These are phyloP conservation scores for Psittacara wagleri DNA, from an alignment of 2,113 vertebrate species.

Conservation along the genomic window DNA sequence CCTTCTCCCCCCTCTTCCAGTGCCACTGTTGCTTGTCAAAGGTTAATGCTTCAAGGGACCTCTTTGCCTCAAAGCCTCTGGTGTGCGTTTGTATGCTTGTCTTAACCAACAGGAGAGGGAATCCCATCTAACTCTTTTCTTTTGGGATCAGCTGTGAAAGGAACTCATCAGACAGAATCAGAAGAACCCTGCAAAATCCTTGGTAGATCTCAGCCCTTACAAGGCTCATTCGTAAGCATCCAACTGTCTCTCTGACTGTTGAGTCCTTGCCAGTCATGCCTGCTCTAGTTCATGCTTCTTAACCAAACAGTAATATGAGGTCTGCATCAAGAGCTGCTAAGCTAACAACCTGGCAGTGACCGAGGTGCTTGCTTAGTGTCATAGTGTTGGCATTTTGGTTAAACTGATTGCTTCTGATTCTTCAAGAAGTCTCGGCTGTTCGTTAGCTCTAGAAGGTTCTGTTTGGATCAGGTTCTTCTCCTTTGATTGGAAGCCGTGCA, in stretches of 20 bases:
- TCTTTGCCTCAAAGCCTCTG: neutral
- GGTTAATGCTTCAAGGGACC: neutral
- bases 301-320: neutral
- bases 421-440: neutral
- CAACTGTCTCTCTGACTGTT: neutral
- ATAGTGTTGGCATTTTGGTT: neutral
- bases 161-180: neutral
- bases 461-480: neutral
- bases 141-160: neutral
- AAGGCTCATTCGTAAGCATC: neutral
- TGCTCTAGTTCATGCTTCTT: neutral
- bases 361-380: neutral
- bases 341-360: neutral
- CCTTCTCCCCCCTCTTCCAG: neutral
- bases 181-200: neutral
- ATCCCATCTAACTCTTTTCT: neutral
- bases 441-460: neutral
- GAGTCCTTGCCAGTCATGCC: neutral
- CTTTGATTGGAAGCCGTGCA: neutral
- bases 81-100: neutral
- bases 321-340: neutral
- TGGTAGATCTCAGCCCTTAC: neutral
- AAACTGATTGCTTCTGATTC: neutral
- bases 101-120: neutral
- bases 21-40: neutral